Percentiles rank a stretch among this genome's conserved stretches.
Conservation (phyloP, 2,797 vertebrate genomes). For the Pteronotus mesoamericanus region DNA sequence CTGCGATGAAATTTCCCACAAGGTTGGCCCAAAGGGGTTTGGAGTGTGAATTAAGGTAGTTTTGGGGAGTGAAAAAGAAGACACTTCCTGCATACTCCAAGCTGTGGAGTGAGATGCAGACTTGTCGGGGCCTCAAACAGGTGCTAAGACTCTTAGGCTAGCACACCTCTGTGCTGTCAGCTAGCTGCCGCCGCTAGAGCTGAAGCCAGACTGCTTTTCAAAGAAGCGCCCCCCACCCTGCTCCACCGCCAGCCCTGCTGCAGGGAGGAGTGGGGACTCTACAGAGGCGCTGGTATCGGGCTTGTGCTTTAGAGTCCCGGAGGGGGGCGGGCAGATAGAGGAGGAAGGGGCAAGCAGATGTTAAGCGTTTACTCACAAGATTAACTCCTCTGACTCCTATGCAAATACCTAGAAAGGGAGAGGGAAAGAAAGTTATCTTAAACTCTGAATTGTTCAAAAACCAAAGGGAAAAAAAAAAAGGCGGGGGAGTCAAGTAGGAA, state of each 20-base stretch:
- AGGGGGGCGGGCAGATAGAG: not conserved
- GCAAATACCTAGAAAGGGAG: conserved; percentile 55
- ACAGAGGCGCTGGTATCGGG: not conserved
- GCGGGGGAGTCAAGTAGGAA: not conserved
- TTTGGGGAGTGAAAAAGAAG: not conserved
- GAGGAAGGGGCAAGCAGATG: conserved; percentile 10
- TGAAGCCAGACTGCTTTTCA: not conserved
- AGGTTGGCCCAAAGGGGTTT: too few relatives aligned
- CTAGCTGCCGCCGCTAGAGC: not conserved
- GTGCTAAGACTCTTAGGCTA: not conserved
- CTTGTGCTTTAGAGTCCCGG: not conserved
- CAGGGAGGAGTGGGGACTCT: not conserved
- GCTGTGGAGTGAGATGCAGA: not conserved
- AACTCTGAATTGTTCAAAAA: conserved; percentile 22
- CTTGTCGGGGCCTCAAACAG: not conserved
- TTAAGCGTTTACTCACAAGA: conserved; percentile 43
- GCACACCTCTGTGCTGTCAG: not conserved
- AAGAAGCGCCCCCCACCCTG: not conserved
- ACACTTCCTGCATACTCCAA: not conserved
- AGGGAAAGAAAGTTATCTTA: conserved; percentile 40
- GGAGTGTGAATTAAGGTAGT: not conserved
- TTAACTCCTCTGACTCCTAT: conserved; percentile 51
- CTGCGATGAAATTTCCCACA: not conserved
- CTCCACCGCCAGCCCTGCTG: not conserved
- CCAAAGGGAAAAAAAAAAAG: not conserved